Evolutionary conservation across 1,140 invertebrate species (phyloP).

Genomic region (Drosophila auraria): DNA sequence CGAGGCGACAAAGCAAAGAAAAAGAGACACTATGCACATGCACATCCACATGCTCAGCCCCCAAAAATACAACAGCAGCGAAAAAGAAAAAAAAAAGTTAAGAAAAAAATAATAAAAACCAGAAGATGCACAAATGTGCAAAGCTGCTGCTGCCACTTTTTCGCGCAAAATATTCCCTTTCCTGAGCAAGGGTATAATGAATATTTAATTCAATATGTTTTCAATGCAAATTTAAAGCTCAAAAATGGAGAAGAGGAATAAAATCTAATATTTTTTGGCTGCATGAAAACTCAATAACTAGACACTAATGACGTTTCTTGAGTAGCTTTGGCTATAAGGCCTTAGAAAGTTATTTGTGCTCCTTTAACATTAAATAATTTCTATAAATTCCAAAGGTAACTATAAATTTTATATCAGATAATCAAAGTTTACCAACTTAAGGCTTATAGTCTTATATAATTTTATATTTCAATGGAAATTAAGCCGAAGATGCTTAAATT

Average conservation of each 20-base stretch:
- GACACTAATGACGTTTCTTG: not conserved
- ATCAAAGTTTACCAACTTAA: too few relatives aligned
- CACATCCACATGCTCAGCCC: slow-evolving; percentile 10
- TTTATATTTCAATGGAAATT: not conserved
- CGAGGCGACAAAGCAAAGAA: slow-evolving; percentile 64
- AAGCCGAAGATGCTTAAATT: not conserved
- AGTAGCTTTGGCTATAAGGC: too few relatives aligned
- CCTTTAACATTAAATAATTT: too few relatives aligned
- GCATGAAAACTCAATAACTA: not conserved
- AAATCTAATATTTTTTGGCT: not conserved
- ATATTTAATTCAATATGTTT: slow-evolving; percentile 11
- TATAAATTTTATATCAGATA: too few relatives aligned
- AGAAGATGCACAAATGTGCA: slow-evolving; percentile 43
- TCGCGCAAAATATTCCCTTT: slow-evolving; percentile 19
- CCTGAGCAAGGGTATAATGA: not conserved
- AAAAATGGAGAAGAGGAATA: not conserved
- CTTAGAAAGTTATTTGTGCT: not conserved
- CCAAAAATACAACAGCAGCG: slow-evolving; percentile 25
- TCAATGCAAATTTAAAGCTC: slow-evolving; percentile 5
- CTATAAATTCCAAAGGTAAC: not conserved
- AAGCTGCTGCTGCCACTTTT: slow-evolving; percentile 23
- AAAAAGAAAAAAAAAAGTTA: slow-evolving; percentile 3
- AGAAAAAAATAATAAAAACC: slow-evolving; percentile 28
- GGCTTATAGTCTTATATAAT: not conserved
- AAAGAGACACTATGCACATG: slow-evolving; percentile 13